A percentile compares a stretch with the other conserved stretches of the same genome.
Conservation (phyloP, 2,888 invertebrate genomes). For the Fragum whitleyi region DNA sequence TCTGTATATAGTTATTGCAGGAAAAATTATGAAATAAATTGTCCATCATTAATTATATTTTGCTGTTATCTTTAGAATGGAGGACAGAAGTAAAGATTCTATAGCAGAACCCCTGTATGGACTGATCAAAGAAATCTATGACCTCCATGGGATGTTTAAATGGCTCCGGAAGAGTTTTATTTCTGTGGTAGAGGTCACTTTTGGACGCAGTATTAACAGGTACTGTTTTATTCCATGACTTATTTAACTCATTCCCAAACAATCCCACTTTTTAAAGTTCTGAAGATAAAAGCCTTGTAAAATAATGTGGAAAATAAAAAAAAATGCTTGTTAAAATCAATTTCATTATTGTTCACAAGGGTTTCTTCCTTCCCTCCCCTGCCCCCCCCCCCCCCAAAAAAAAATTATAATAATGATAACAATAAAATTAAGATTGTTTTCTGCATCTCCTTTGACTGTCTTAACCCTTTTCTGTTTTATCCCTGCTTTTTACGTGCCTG, state of each 20-base stretch:
- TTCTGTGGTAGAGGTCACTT: slow-evolving; percentile 95
- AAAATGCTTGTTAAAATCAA: neutral
- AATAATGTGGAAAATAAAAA: neutral
- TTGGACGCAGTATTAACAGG: slow-evolving; percentile 95
- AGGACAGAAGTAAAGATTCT: slow-evolving; percentile 88
- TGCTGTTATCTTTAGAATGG: slow-evolving; percentile 77
- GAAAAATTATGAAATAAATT: no score
- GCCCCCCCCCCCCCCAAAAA: no score
- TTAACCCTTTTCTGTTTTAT: no score
- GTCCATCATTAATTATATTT: no score
- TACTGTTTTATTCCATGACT: slow-evolving; percentile 53
- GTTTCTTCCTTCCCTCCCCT: neutral
- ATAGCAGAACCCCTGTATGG: slow-evolving; percentile 96
- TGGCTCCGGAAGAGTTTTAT: slow-evolving; percentile 91
- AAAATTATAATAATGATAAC: no score
- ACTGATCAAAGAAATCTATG: slow-evolving; percentile 94
- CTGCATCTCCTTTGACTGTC: no score
- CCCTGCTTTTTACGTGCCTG: no score
- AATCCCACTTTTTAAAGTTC: neutral
- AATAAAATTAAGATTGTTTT: no score
- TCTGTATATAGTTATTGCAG: no score
- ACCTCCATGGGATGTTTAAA: slow-evolving; percentile 94
- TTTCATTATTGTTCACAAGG: neutral
- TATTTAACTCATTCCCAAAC: neutral
- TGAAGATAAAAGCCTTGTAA: neutral